Base-by-base conservation (phyloP, 2,888 invertebrate genomes). In the Microplitis deprimator region DNA sequence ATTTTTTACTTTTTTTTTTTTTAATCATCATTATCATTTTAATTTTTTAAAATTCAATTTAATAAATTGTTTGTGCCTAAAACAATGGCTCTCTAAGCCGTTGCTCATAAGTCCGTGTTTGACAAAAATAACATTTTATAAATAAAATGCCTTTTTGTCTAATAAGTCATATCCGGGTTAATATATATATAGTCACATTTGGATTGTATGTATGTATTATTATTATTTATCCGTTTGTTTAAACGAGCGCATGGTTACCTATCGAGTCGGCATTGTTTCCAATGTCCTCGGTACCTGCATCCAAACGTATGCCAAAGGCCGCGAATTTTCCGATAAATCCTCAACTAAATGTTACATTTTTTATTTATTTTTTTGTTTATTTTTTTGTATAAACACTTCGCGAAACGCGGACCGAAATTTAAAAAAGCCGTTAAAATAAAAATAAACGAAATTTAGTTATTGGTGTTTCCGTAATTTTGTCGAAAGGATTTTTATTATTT, bases 281-380 rank as follows among this genome's bases (percentile, higher is more conserved):
- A 72, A 78, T 80, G 72, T 75, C 75, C 76, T 81, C 80, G 79
- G 80, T 80, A 74, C 50, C 79, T 84, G 84, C 88, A 87, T 88
- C 86, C 87, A 87, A 88, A 87, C 86, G 85, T 87, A 85, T 86
- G 85, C 85, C 85, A 87, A 86, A 87, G 86, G 87, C 86, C 87
- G 87, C 86, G 86, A 87, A 84, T 84, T 83, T 81, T 79, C 81
- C 75, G 79, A 77, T 77, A 80, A 79, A 77, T 79, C 81, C 79
- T 76, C 78, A 74, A 80, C 80, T 73, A 39, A 73, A 73, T 38
- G 29, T 74, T 80, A 67, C 74, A 70, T 60, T 17, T 78, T 77
- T 73, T 59, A 75, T 65, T 65, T 80, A n/a, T n/a, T 77, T 59
- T 60, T 60, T 41, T 7, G 3, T 3, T 29, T 29, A 4, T 0